phyloP scores from a whole-genome alignment of 37 sponge, comb jelly and placozoan species.

The Halisarca cf. caerulea region DNA sequence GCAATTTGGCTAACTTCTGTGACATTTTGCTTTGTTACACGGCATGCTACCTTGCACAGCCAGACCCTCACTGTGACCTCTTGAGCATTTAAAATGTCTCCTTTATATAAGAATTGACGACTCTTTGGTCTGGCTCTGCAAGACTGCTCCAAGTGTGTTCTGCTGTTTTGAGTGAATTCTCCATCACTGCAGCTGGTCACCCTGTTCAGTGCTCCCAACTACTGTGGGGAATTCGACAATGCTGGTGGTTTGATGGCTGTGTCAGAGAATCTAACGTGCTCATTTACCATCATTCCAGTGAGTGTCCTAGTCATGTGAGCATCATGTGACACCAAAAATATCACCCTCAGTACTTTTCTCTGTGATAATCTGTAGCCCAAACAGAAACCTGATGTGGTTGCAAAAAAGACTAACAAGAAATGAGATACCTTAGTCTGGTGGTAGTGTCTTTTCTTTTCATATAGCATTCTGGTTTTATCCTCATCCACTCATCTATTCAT shows the following conservation, averaged over 20 bases:
- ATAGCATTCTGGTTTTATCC: too few species aligned
- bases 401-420: too few species aligned
- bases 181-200: conserved; percentile 79
- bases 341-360: too few species aligned
- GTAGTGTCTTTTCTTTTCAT: too few species aligned
- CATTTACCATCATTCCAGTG: conserved; percentile 77
- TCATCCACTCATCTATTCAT: too few species aligned
- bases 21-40: too few species aligned
- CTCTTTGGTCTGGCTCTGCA: not conserved
- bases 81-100: not conserved
- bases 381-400: too few species aligned
- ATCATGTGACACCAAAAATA: too few species aligned
- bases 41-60: too few species aligned
- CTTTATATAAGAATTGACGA: not conserved
- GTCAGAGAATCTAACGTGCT: conserved; percentile 80
- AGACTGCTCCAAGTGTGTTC: not conserved
- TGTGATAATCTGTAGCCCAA: too few species aligned
- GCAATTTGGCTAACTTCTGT: too few species aligned
- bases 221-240: conserved; percentile 95
- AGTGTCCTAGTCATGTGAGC: not conserved
- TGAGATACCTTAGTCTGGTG: too few species aligned
- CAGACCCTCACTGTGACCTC: not conserved
- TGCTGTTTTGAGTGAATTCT: conserved; percentile 1
- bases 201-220: conserved; percentile 95
- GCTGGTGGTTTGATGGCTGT: conserved; percentile 82